Conservation (phyloP, 2,797 vertebrate species). For the Lacerta viridis region DNA sequence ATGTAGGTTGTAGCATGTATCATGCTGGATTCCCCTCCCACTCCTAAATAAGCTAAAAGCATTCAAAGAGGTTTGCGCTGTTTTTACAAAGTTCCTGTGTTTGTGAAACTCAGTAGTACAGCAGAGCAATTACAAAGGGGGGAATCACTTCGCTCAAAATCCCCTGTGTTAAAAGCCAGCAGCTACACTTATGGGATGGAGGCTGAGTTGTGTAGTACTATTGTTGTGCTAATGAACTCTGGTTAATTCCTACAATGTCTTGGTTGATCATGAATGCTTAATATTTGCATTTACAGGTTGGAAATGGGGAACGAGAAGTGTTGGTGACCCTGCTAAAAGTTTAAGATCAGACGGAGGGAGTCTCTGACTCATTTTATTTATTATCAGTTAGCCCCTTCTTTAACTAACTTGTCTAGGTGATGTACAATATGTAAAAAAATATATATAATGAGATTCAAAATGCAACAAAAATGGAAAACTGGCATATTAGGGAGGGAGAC, state of each 20-base stretch:
- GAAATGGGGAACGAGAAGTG: background rate
- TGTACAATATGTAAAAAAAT: no score
- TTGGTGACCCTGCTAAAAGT: background rate
- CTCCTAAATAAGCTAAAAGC: background rate
- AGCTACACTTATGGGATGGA: background rate
- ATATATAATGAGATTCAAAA: no score
- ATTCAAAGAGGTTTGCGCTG: slow-evolving; percentile 1
- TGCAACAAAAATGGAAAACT: no score
- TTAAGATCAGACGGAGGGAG: background rate
- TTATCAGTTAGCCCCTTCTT: no score
- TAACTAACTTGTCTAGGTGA: no score
- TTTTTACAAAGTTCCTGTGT: background rate
- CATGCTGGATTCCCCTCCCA: background rate
- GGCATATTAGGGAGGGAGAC: no score
- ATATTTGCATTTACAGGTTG: background rate
- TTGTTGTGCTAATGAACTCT: background rate
- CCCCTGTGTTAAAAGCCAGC: background rate
- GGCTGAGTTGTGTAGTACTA: background rate
- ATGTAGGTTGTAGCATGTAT: slow-evolving; percentile 1
- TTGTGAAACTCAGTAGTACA: background rate
- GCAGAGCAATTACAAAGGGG: background rate
- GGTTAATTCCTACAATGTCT: background rate
- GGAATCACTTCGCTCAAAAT: background rate
- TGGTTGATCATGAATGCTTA: background rate
- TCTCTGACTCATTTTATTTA: background rate